Percentiles rank a stretch among this genome's conserved stretches.
phyloP scores from a whole-genome alignment of 1,140 invertebrate genomes.

The Rhyacophila brunnea region DNA sequence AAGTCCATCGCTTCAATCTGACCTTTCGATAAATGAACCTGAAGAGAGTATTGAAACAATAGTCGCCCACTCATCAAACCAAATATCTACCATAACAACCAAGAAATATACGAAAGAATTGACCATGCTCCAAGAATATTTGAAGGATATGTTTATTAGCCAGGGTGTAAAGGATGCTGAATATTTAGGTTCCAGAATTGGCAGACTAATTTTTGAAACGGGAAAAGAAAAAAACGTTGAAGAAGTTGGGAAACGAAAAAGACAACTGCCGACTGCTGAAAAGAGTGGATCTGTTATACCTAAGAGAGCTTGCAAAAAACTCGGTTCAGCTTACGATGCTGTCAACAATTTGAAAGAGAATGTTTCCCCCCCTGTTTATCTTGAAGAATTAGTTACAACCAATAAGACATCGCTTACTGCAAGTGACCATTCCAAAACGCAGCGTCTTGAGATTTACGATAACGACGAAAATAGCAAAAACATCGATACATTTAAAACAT shows the following conservation, averaged over 20 bases:
- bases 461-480: conserved; percentile 4
- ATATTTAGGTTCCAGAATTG: conserved; percentile 41
- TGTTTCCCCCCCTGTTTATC: background rate
- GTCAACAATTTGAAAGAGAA: background rate
- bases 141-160: conserved; percentile 66
- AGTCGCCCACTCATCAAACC: background rate
- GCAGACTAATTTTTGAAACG: conserved; percentile 33
- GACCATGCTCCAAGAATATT: conserved; percentile 63
- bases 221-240: background rate
- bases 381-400: background rate
- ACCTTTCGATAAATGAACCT: background rate
- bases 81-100: conserved; percentile 14
- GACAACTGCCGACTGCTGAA: background rate
- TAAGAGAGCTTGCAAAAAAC: background rate
- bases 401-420: conserved; percentile 2
- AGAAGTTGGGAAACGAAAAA: background rate
- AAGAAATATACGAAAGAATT: conserved; percentile 52
- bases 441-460: conserved; percentile 6
- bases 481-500: conserved; percentile 3
- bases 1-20: background rate
- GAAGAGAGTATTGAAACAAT: background rate
- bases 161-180: conserved; percentile 39
- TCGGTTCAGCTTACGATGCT: background rate
- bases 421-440: background rate
- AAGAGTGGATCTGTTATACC: background rate